These are phyloP conservation scores for Saturnia pavonia DNA, from an alignment of 2,888 invertebrate species.

Conservation along the genomic window DNA sequence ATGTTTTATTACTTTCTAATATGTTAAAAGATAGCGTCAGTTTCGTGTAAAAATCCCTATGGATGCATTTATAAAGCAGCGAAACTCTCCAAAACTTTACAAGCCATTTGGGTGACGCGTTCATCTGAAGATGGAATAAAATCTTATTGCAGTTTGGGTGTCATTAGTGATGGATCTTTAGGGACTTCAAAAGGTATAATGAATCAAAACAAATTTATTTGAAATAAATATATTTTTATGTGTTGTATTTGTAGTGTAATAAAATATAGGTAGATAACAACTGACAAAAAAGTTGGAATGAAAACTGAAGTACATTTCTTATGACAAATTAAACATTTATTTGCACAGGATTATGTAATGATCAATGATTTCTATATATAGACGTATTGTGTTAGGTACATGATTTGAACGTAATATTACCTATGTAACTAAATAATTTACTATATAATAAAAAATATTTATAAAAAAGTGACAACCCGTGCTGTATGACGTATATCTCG, in stretches of 20 bases:
- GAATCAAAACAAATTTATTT: neutral
- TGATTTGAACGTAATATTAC: too few species aligned
- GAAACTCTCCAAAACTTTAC: conserved; percentile 52
- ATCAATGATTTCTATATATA: too few species aligned
- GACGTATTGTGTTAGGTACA: too few species aligned
- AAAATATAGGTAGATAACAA: too few species aligned
- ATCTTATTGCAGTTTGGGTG: conserved; percentile 51
- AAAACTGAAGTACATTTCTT: neutral
- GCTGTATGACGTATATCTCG: too few species aligned
- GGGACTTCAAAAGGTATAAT: conserved; percentile 63
- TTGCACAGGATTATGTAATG: neutral
- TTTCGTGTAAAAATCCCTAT: conserved; percentile 57
- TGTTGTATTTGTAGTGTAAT: conserved; percentile 5
- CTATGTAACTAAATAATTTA: too few species aligned
- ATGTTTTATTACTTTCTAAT: neutral
- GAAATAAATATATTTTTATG: conserved; percentile 9
- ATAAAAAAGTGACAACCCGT: too few species aligned
- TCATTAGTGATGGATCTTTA: conserved; percentile 69
- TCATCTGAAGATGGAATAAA: conserved; percentile 33
- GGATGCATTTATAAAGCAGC: conserved; percentile 61
- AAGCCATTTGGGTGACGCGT: conserved; percentile 55
- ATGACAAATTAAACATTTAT: neutral
- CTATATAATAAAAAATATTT: too few species aligned
- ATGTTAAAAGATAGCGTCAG: conserved; percentile 40
- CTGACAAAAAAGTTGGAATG: neutral